Evolutionary conservation across 2,797 vertebrate species (phyloP).

Genomic region (Rhincodon typus): DNA sequence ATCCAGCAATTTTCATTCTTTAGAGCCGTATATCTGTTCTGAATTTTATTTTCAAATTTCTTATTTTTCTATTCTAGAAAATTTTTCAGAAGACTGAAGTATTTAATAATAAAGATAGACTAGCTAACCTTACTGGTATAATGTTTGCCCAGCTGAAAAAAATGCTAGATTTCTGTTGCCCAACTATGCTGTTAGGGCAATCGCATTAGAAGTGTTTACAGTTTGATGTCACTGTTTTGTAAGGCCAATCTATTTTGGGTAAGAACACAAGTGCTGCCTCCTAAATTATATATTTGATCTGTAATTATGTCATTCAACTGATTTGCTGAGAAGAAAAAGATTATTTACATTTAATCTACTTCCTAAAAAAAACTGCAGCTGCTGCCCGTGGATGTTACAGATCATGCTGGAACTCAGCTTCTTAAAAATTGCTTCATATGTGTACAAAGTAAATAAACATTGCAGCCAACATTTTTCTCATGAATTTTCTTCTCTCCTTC

Average conservation of each 20-base stretch:
- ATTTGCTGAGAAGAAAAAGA: background rate
- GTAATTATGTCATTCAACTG: slow-evolving; percentile 6
- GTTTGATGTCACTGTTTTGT: background rate
- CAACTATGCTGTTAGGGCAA: background rate
- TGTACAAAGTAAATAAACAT: background rate
- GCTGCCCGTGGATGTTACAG: background rate
- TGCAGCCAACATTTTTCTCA: background rate
- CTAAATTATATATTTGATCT: slow-evolving; percentile 17
- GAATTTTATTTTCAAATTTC: background rate
- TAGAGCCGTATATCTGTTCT: background rate
- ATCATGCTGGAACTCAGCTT: background rate
- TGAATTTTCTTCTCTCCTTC: background rate
- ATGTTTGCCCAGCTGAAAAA: background rate
- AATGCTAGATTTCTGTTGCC: background rate
- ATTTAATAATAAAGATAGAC: background rate
- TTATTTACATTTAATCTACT: slow-evolving; percentile 11
- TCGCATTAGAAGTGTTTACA: background rate
- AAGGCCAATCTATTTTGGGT: slow-evolving; percentile 17
- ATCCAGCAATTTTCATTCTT: background rate
- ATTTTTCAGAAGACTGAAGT: background rate
- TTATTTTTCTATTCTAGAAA: background rate
- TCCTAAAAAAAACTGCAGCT: background rate
- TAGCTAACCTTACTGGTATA: background rate
- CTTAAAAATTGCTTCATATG: background rate
- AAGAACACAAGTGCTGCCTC: background rate